Conservation (phyloP, 2,888 invertebrate genomes). For the Margaritifera margaritifera region DNA sequence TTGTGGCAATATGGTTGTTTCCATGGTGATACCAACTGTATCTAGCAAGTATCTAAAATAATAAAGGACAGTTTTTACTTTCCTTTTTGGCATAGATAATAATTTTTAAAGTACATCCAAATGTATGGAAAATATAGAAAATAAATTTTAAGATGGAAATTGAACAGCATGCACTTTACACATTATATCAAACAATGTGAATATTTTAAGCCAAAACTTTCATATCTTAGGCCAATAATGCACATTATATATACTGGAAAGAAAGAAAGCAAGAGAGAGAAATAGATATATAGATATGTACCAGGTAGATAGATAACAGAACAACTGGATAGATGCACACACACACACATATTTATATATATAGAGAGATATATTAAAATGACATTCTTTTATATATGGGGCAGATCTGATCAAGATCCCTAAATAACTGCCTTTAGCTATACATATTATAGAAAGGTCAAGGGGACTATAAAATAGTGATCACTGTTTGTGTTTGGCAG, state of each 20-base stretch:
- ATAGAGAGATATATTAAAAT: too few relatives aligned
- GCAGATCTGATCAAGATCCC: too few relatives aligned
- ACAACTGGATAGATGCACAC: too few relatives aligned
- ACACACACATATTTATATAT: too few relatives aligned
- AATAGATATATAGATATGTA: not conserved
- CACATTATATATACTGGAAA: not conserved
- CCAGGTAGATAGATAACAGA: too few relatives aligned
- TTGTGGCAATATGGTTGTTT: slow-evolving; percentile 45
- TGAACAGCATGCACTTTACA: not conserved
- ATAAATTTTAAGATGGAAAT: not conserved
- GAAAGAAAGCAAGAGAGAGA: not conserved
- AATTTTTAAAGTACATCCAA: too few relatives aligned
- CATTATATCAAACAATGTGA: not conserved
- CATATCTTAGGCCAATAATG: not conserved
- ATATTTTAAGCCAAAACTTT: not conserved
- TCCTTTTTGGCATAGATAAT: too few relatives aligned
- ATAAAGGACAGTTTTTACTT: slow-evolving; percentile 6
- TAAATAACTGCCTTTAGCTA: too few relatives aligned
- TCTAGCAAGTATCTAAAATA: slow-evolving; percentile 42
- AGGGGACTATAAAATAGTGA: too few relatives aligned
- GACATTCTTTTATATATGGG: too few relatives aligned
- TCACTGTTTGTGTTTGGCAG: too few relatives aligned
- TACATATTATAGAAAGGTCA: too few relatives aligned
- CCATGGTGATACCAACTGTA: slow-evolving; percentile 35
- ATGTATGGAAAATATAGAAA: not conserved